Conservation (phyloP, 2,888 invertebrate genomes). For the Pristionchus japonicus region DNA sequence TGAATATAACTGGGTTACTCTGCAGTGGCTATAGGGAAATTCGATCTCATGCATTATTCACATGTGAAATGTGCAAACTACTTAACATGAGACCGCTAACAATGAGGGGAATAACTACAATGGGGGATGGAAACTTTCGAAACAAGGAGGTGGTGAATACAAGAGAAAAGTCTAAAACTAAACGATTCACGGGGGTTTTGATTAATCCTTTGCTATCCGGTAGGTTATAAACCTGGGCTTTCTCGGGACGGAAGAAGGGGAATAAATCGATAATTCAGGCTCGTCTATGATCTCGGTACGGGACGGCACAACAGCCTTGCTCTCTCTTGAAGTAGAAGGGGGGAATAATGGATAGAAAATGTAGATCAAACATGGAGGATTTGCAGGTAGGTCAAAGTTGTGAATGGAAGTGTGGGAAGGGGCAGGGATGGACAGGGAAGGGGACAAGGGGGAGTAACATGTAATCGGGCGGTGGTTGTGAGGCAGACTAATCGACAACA, state of each 20-base stretch:
- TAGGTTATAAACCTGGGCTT: neutral
- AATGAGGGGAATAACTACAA: neutral
- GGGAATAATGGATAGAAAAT: neutral
- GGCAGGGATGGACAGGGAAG: neutral
- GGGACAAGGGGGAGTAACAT: neutral
- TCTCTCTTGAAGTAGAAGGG: neutral
- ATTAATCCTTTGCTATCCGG: constrained; percentile 15
- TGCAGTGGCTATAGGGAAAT: neutral
- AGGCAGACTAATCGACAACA: neutral
- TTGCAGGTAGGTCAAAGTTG: no score
- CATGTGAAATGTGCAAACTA: constrained; percentile 3
- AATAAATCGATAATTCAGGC: neutral
- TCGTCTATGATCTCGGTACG: constrained; percentile 9
- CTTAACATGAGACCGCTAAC: neutral
- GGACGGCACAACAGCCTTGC: constrained; percentile 10
- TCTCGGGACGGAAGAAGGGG: neutral
- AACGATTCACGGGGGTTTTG: constrained; percentile 24
- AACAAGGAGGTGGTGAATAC: neutral
- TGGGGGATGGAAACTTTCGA: neutral
- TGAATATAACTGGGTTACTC: neutral
- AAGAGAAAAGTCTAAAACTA: neutral
- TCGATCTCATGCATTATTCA: neutral
- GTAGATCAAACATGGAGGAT: no score
- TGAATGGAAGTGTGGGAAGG: neutral
- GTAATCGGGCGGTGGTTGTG: neutral